Conservation (phyloP, 2,113 vertebrate species). For the Girardinichthys multiradiatus region DNA sequence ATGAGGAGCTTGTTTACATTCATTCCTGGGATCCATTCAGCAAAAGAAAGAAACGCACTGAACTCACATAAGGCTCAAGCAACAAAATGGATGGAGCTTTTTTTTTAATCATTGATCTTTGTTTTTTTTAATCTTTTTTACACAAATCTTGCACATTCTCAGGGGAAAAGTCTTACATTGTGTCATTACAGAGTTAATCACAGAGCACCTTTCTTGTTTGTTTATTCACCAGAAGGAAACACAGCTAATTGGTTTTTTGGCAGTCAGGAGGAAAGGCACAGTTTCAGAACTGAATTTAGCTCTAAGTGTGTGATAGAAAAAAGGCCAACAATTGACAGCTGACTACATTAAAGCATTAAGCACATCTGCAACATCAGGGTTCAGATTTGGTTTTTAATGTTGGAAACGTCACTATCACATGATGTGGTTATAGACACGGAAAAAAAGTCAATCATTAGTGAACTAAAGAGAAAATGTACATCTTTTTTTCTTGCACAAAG, state of each 20-base stretch:
- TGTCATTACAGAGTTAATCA: conserved; percentile 50
- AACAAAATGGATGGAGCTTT: conserved; percentile 32
- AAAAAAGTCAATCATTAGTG: conserved; percentile 28
- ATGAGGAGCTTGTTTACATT: conserved; percentile 69
- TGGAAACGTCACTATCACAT: conserved; percentile 69
- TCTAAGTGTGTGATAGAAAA: conserved; percentile 1
- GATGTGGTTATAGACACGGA: conserved; percentile 56
- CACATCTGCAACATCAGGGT: background rate
- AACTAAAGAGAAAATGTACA: conserved; percentile 1
- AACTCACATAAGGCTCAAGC: conserved; percentile 26
- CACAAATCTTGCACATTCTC: conserved; percentile 38
- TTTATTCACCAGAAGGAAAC: conserved; percentile 39
- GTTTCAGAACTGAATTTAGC: conserved; percentile 7
- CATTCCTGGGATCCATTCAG: conserved; percentile 62
- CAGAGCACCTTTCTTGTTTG: conserved; percentile 69
- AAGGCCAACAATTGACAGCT: conserved; percentile 14
- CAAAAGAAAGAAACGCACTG: conserved; percentile 21
- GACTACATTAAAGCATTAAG: conserved; percentile 26
- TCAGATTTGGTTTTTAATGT: conserved; percentile 34
- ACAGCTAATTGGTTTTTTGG: conserved; percentile 55
- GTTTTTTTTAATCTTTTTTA: background rate
- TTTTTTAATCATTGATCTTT: background rate
- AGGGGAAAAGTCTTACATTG: conserved; percentile 17
- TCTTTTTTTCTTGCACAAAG: conserved; percentile 19
- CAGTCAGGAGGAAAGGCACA: conserved; percentile 51